Base-by-base conservation (phyloP, 1,140 invertebrate genomes). In the Lucilia cuprina region DNA sequence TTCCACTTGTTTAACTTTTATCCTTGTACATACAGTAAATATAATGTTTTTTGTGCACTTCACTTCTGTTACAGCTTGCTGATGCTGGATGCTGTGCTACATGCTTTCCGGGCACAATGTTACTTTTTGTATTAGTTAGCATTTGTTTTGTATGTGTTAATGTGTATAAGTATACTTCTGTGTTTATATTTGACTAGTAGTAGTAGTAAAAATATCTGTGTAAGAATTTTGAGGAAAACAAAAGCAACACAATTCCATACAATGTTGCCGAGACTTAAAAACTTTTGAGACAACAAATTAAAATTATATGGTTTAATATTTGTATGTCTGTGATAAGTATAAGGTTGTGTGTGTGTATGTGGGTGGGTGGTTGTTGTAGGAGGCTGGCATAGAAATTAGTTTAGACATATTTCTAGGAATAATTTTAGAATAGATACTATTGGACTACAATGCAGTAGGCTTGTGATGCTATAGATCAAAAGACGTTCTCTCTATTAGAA, bases 221-320 rank as follows among this genome's bases (percentile, higher is more conserved):
- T 41, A 41, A 41, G 41, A 41, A 41, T 41, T 41, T 41, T 10
- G 17, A 13, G 5, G 74, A 77, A 14, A 41, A 47, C 1, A 41
- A 78, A 75, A 34, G 5, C 74, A 75, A 60, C 55, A 60, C 55
- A 75, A 75, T 75, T 78, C 35, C 35, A 78, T 47, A 78, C 75
- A n/a, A n/a, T 17, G 75, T 78, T 41, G 75, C 34, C 75, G 55
- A 78, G 75, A 78, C 35, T 78, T 41, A 47, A 78, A 78, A 78
- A 78, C 75, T 78, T 78, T 78, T 78, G 75, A 78, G 75, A 78
- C 75, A 78, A 78, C 75, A 78, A 78, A 78, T 47, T 78, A 78
- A 78, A 78, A 78, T 78, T 78, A 78, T 78, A 78, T 78, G n/a
- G 41, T 78, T 78, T 78, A 78, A 10, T 41, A 41, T 78, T 74